Conservation (phyloP, 2,797 vertebrate species). For the Microcaecilia unicolor region DNA sequence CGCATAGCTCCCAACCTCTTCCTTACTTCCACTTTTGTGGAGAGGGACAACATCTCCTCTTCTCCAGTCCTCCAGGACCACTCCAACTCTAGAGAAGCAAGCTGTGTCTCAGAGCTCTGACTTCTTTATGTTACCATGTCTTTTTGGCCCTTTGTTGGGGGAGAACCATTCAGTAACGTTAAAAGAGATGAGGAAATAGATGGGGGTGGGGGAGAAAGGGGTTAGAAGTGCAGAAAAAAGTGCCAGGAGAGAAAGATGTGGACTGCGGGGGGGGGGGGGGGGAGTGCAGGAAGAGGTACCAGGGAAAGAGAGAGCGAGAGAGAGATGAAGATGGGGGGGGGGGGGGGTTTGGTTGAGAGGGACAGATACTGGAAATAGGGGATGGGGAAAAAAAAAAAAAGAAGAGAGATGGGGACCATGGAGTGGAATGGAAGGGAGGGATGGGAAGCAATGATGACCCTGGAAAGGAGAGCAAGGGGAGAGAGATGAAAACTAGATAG, state of each 20-base stretch:
- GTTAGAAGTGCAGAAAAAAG: neutral
- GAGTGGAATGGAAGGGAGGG: neutral
- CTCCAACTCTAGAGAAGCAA: too few species aligned
- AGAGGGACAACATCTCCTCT: too few species aligned
- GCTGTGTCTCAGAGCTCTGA: too few species aligned
- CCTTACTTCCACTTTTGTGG: too few species aligned
- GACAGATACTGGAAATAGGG: neutral
- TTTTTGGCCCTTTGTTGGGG: too few species aligned
- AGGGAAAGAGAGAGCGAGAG: neutral
- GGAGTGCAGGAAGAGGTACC: neutral
- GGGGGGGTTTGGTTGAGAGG: too few species aligned
- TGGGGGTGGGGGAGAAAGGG: too few species aligned
- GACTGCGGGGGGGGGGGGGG: neutral
- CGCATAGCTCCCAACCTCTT: too few species aligned
- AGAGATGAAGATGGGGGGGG: neutral
- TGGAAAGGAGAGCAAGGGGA: neutral
- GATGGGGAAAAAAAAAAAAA: neutral
- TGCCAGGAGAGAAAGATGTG: neutral
- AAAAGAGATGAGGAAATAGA: neutral
- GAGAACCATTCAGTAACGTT: too few species aligned
- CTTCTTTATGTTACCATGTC: too few species aligned
- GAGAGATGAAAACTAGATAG: neutral
- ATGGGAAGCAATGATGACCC: neutral
- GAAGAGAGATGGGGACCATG: rapidly evolving
- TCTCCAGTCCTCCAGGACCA: too few species aligned